Conservation (phyloP, 2,797 vertebrate species). For the Vireo griseus region DNA sequence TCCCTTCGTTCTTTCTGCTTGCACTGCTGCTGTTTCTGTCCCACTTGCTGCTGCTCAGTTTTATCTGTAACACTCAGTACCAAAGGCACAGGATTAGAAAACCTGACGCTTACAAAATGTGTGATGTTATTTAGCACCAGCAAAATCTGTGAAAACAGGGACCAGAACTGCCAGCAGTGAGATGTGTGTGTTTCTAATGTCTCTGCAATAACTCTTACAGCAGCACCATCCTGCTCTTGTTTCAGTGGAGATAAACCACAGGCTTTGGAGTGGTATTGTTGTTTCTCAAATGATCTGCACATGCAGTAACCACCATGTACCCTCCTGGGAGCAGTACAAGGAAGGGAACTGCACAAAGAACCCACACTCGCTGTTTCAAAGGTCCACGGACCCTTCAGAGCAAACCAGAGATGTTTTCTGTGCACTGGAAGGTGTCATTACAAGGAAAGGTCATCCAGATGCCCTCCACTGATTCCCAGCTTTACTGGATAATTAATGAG, state of each 20-base stretch:
- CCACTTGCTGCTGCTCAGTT: background rate
- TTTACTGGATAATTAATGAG: background rate
- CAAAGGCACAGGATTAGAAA: background rate
- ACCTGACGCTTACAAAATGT: background rate
- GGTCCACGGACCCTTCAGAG: background rate
- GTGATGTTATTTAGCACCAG: background rate
- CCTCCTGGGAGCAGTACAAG: background rate
- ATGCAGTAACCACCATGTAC: rapidly evolving
- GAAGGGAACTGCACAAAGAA: background rate
- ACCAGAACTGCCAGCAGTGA: background rate
- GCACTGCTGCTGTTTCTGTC: background rate
- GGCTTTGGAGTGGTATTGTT: background rate
- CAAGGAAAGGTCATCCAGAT: background rate
- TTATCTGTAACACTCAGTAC: constrained; percentile 24
- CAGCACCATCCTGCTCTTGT: background rate
- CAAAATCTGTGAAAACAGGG: background rate
- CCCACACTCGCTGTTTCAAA: too few relatives aligned
- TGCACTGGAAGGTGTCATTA: background rate
- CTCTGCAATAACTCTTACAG: background rate
- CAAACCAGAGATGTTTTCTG: background rate
- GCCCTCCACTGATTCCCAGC: background rate
- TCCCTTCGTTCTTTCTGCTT: background rate
- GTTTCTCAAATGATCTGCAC: background rate
- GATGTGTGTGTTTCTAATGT: rapidly evolving
- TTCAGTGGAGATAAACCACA: background rate